Evolutionary conservation across 2,113 vertebrate genomes (phyloP).

Genomic region (Engystomops pustulosus): DNA sequence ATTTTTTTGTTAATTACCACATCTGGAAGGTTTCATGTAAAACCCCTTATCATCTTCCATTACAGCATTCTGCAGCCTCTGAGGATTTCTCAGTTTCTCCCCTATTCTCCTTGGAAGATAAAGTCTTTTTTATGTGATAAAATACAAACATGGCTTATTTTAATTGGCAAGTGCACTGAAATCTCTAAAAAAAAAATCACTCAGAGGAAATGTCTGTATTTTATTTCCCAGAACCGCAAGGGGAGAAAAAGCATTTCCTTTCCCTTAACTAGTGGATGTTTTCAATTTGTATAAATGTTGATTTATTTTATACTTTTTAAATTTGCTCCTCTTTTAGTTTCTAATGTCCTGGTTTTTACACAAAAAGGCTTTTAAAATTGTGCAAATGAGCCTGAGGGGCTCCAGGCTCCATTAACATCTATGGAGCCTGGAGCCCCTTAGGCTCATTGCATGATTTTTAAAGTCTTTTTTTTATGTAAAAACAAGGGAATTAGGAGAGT

Average conservation of each 20-base stretch:
- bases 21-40: conserved; percentile 44
- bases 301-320: not conserved
- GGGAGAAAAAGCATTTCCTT: conserved; percentile 40
- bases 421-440: too few species aligned
- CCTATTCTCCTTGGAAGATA: conserved; percentile 42
- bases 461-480: too few species aligned
- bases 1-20: conserved; percentile 43
- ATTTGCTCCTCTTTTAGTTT: conserved; percentile 7
- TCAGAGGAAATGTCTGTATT: conserved; percentile 33
- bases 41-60: conserved; percentile 41
- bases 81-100: conserved; percentile 38
- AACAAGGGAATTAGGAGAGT: too few species aligned
- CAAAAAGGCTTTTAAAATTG: too few species aligned
- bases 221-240: conserved; percentile 32
- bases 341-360: too few species aligned
- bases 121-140: conserved; percentile 35
- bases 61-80: conserved; percentile 30
- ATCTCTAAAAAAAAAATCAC: conserved; percentile 11
- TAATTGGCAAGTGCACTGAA: conserved; percentile 36
- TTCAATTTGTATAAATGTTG: conserved; percentile 15
- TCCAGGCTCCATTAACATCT: too few species aligned
- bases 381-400: too few species aligned
- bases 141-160: conserved; percentile 42
- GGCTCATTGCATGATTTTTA: too few species aligned
- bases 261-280: conserved; percentile 46